A percentile compares a stretch with the other conserved stretches of the same genome.
phyloP scores from a whole-genome alignment of 1,140 invertebrate species.

The Drosophila seguyi region DNA sequence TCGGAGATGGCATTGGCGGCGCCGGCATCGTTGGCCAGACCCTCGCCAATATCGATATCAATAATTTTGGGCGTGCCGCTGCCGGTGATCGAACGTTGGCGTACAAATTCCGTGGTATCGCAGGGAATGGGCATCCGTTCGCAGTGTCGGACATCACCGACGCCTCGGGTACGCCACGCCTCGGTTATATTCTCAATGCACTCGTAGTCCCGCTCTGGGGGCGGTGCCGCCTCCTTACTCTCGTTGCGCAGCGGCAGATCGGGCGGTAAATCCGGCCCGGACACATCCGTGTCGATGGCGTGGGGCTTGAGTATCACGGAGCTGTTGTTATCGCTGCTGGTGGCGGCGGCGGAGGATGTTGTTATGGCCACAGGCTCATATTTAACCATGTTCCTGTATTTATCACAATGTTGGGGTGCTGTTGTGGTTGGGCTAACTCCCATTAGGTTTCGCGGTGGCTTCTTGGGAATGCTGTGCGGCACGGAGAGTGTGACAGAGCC shows the following conservation, averaged over 20 bases:
- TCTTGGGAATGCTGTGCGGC: conserved; percentile 77
- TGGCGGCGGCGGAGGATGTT: conserved; percentile 54
- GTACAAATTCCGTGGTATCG: conserved; percentile 77
- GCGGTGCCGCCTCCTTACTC: conserved; percentile 55
- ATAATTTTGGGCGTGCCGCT: conserved; percentile 66
- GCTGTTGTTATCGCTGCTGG: conserved; percentile 42
- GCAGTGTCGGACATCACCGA: conserved; percentile 89
- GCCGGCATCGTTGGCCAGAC: conserved; percentile 5
- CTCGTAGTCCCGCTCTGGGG: conserved; percentile 76
- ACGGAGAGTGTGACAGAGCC: conserved; percentile 36
- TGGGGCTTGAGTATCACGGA: conserved; percentile 76
- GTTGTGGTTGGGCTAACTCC: conserved; percentile 37
- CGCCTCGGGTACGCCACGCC: conserved; percentile 91
- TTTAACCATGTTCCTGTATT: conserved; percentile 79
- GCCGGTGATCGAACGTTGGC: conserved; percentile 79
- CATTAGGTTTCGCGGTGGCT: conserved; percentile 77
- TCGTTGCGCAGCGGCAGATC: conserved; percentile 76
- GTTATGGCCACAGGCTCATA: conserved; percentile 84
- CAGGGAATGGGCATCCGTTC: conserved; percentile 85
- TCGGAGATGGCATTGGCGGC: conserved; percentile 47
- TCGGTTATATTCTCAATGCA: conserved; percentile 86
- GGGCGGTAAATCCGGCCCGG: conserved; percentile 41
- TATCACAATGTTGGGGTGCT: conserved; percentile 65
- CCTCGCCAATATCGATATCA: conserved; percentile 78
- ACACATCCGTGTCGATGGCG: not conserved